phyloP scores from a whole-genome alignment of 2,888 invertebrate genomes.

The Drosophila neutralis region DNA sequence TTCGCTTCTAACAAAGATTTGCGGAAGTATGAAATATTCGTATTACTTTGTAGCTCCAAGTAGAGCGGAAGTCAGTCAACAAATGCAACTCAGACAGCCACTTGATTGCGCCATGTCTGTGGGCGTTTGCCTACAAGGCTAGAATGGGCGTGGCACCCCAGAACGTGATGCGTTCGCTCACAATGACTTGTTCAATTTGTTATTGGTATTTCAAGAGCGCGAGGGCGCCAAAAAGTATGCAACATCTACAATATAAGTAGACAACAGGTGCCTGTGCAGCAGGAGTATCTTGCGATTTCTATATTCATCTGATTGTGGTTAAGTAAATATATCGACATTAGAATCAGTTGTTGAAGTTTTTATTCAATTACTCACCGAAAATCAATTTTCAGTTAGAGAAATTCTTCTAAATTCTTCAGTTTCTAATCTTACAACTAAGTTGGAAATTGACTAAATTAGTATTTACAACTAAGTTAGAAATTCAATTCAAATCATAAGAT shows the following conservation, averaged over 20 bases:
- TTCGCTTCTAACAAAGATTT: conserved; percentile 67
- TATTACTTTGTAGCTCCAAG: conserved; percentile 77
- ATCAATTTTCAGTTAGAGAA: not conserved
- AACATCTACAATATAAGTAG: not conserved
- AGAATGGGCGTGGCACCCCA: conserved; percentile 28
- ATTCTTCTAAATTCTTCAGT: too few relatives aligned
- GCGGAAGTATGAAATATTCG: conserved; percentile 79
- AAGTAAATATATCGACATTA: not conserved
- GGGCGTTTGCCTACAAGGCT: conserved; percentile 13
- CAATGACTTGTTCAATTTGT: conserved; percentile 16
- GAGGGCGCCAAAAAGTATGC: not conserved
- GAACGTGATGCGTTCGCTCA: conserved; percentile 14
- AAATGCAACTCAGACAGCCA: conserved; percentile 56
- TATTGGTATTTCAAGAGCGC: conserved; percentile 10
- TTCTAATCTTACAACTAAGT: too few relatives aligned
- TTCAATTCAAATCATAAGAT: not conserved
- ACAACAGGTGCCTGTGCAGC: not conserved
- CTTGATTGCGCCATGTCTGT: conserved; percentile 64
- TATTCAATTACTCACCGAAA: not conserved
- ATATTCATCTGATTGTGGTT: not conserved
- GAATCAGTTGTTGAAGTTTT: not conserved
- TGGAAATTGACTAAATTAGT: too few relatives aligned
- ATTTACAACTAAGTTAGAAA: too few relatives aligned
- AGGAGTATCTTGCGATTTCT: not conserved
- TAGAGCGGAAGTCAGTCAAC: conserved; percentile 78